A percentile compares a stretch with the other conserved stretches of the same genome.
These are phyloP conservation scores for Ammospiza nelsoni DNA, from an alignment of 2,113 vertebrate species.

Conservation along the genomic window DNA sequence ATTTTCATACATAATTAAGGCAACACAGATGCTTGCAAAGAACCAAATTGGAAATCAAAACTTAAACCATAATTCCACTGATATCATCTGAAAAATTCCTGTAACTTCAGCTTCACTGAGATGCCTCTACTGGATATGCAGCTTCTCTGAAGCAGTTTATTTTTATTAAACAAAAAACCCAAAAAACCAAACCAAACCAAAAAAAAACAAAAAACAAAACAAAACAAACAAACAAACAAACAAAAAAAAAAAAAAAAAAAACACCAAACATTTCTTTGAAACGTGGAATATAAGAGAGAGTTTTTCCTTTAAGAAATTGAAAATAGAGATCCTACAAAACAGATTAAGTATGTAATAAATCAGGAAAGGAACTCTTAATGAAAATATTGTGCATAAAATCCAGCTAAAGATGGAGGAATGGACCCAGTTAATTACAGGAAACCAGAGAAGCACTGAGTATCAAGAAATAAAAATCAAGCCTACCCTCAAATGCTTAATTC, in stretches of 20 bases:
- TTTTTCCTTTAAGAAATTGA: neutral
- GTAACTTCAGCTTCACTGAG: neutral
- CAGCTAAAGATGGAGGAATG: neutral
- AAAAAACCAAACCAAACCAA: too few relatives aligned
- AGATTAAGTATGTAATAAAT: neutral
- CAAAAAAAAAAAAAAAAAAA: neutral
- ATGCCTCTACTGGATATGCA: neutral
- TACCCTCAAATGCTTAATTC: neutral
- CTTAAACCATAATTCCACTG: neutral
- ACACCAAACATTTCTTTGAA: neutral
- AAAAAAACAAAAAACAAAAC: neutral
- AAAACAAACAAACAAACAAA: neutral
- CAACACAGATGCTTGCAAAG: neutral
- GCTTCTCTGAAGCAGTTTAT: neutral
- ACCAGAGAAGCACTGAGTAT: neutral
- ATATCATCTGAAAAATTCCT: neutral
- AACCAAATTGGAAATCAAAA: neutral
- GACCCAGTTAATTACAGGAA: neutral
- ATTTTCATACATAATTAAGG: neutral
- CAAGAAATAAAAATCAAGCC: neutral
- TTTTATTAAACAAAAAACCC: neutral
- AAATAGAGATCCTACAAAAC: neutral
- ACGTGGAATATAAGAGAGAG: neutral
- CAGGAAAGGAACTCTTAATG: neutral
- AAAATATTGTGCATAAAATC: neutral